These are phyloP conservation scores for Abrostola triplasia DNA, from an alignment of 2,888 invertebrate genomes.

Conservation along the genomic window DNA sequence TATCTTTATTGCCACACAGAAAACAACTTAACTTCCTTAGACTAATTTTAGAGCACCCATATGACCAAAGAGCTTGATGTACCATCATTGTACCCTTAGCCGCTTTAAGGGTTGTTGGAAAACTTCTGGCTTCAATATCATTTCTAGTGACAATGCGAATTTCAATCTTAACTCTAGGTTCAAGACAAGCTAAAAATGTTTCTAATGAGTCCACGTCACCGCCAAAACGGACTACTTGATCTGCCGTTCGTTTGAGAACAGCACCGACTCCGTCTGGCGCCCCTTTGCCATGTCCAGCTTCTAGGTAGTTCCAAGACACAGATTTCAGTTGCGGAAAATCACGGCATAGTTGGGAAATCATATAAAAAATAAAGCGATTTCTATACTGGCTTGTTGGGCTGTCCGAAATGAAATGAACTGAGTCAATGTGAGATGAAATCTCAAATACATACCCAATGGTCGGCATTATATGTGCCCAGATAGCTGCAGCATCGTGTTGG, in stretches of 20 bases:
- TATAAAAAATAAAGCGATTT: conserved; percentile 51
- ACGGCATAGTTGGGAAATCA: conserved; percentile 21
- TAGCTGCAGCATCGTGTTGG: conserved; percentile 42
- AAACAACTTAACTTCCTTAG: conserved; percentile 7
- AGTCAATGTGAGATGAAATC: neutral
- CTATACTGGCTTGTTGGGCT: conserved; percentile 51
- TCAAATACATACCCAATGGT: neutral
- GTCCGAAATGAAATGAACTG: conserved; percentile 47
- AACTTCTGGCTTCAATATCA: conserved; percentile 5
- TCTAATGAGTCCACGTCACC: conserved; percentile 20
- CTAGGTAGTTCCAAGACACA: conserved; percentile 45
- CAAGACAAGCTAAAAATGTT: conserved; percentile 13
- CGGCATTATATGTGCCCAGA: conserved; percentile 35
- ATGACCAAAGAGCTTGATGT: conserved; percentile 9
- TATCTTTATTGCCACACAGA: conserved; percentile 5
- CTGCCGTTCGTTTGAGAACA: conserved; percentile 46
- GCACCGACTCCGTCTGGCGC: conserved; percentile 26
- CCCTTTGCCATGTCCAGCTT: conserved; percentile 21
- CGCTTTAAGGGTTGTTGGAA: conserved; percentile 9
- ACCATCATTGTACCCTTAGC: conserved; percentile 10
- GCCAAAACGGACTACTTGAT: conserved; percentile 38
- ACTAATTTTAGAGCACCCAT: conserved; percentile 4
- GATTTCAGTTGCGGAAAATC: conserved; percentile 13
- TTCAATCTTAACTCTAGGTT: conserved; percentile 5
- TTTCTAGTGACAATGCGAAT: conserved; percentile 8